Evolutionary conservation across 2,113 vertebrate genomes (phyloP), one percentile per base, ranked within the genome.

Genomic region (Gopherus flavomarginatus): DNA sequence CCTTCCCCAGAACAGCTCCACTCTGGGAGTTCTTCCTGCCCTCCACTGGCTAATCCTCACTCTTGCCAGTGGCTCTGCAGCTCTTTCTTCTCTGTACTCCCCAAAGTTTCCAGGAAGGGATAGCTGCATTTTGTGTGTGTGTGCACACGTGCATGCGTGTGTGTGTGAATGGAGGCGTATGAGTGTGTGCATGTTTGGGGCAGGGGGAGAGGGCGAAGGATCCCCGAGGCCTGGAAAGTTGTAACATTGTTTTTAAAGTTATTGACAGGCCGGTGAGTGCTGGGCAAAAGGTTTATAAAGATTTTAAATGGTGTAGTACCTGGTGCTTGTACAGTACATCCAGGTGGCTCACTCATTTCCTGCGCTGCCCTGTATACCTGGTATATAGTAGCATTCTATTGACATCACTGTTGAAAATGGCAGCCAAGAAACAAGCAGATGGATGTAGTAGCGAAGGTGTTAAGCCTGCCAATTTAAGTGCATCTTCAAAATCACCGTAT

Each of bases 371-470:
- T 4, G 3, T 75, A 75, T 42, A 24, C 11, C 72, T 75, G 69
- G 72, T 75, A 42, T 42, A 19, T 21, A 24, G 8, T 44, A 75
- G n/a, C 72, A 24, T 42, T 75, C 19, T 26, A 75, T 24, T 42
- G 38, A 42, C n/a, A 6, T 27, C 78, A 87, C 89, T 78, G 29
- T 42, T 93, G 95, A 79, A 88, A 88, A 87, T 5, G 84, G 3
- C 35, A 0, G 0, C 38, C 78, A 85, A 38, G 92, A 86, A 85
- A 72, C 79, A n/a, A 83, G 65, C 4, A 87, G 44, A 24, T 11
- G 22, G 54, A 42, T 0, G 8, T 19, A 75, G 38, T 0, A 29
- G 85, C 88, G 89, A 57, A 65, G 95, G 93, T 94, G 81, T 24
- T 50, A 1, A 0, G 1, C 22, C 85, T 88, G 85, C 92, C 97